phyloP scores from a whole-genome alignment of 30 jellyfish, hydroid and myxozoan genomes.

The Cassiopea andromeda region DNA sequence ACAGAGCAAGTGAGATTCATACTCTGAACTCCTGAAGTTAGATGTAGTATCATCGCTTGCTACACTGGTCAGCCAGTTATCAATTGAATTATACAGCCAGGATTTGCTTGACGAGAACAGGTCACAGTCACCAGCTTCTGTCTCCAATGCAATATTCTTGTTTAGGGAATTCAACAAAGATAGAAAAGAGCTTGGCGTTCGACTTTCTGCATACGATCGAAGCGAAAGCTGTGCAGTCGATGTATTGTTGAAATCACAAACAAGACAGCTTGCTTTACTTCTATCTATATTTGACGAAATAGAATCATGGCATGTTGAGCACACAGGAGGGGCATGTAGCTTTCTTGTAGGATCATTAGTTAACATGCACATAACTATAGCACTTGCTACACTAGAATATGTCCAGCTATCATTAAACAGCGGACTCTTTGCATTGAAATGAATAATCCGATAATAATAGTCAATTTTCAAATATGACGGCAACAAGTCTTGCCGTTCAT shows the following conservation, averaged over 20 bases:
- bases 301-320: neutral
- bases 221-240: neutral
- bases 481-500: conserved; percentile 2
- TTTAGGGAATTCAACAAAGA: conserved; percentile 25
- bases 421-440: neutral
- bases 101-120: neutral
- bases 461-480: conserved; percentile 31
- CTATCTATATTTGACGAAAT: neutral
- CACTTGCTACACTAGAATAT: conserved; percentile 10
- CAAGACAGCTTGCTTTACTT: neutral
- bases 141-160: neutral
- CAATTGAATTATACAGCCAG: conserved; percentile 47
- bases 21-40: neutral
- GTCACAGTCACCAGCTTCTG: neutral
- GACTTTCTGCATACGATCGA: neutral
- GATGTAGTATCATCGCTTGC: neutral
- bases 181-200: conserved; percentile 4
- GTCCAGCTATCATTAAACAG: neutral
- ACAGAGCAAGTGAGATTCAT: conserved; percentile 1
- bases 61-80: neutral
- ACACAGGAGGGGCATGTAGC: neutral
- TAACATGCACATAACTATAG: conserved; percentile 37
- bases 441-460: conserved; percentile 17
- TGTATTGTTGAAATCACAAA: neutral
- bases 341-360: no score